Conservation (phyloP, 2,113 vertebrate species). For the Grantiella picta region DNA sequence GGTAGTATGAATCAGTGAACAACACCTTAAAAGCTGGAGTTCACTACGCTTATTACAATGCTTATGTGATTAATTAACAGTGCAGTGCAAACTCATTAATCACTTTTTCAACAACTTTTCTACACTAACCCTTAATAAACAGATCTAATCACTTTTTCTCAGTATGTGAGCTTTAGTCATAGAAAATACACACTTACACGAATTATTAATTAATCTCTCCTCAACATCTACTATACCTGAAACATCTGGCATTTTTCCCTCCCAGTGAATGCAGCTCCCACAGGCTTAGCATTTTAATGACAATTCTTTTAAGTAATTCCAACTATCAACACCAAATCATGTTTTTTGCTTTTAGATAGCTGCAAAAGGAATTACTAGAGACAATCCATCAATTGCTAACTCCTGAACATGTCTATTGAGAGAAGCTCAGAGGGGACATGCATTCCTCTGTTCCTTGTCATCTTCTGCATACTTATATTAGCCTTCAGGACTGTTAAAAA, state of each 20-base stretch:
- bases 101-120: neutral
- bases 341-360: neutral
- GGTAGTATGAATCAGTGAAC: neutral
- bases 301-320: conserved; percentile 34
- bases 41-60: neutral
- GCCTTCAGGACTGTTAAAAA: neutral
- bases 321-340: neutral
- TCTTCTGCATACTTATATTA: neutral
- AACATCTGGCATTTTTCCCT: conserved; percentile 53
- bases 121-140: neutral
- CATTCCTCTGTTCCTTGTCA: neutral
- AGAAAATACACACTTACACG: conserved; percentile 32
- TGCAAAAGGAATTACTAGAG: conserved; percentile 1
- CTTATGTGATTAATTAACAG: neutral
- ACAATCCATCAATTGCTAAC: neutral
- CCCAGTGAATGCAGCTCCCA: conserved; percentile 2
- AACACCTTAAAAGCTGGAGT: neutral
- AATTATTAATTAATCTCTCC: conserved; percentile 51
- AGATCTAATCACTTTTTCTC: neutral
- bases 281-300: conserved; percentile 27
- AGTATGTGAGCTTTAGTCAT: neutral
- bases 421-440: neutral
- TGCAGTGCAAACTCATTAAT: neutral
- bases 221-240: conserved; percentile 12
- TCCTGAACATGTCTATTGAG: neutral